These are phyloP conservation scores for Drosophila bocki DNA, from an alignment of 1,140 invertebrate species.

Conservation along the genomic window DNA sequence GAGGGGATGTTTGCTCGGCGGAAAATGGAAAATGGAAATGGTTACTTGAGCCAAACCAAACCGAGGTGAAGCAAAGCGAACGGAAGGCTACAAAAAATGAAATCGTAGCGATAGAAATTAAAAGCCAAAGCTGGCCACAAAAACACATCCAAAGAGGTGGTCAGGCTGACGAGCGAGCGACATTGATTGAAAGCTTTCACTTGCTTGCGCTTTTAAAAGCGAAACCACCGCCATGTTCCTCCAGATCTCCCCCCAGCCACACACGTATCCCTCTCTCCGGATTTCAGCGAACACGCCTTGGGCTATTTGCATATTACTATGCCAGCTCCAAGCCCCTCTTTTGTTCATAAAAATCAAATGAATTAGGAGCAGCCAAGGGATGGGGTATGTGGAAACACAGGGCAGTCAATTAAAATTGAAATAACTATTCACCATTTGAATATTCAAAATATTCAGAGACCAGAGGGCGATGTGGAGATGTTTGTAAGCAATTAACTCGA, in stretches of 20 bases:
- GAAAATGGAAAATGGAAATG: conserved; percentile 50
- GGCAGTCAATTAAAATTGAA: conserved; percentile 28
- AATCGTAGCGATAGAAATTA: conserved; percentile 70
- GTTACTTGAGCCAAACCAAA: conserved; percentile 52
- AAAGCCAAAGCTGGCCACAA: conserved; percentile 54
- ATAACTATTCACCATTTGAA: conserved; percentile 18
- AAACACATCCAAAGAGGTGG: conserved; percentile 7
- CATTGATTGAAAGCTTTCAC: conserved; percentile 79
- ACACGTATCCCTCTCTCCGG: not conserved
- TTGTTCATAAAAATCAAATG: conserved; percentile 37
- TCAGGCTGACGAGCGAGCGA: conserved; percentile 45
- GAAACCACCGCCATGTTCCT: conserved; percentile 41
- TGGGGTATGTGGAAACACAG: no score
- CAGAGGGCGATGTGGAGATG: not conserved
- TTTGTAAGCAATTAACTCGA: conserved; percentile 16
- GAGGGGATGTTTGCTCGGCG: not conserved
- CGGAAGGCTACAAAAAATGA: conserved; percentile 42
- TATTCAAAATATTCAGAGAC: conserved; percentile 2
- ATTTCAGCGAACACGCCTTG: conserved; percentile 20
- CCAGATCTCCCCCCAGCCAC: not conserved
- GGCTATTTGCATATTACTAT: conserved; percentile 66
- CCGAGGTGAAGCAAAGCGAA: conserved; percentile 1
- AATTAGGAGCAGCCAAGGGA: conserved; percentile 21
- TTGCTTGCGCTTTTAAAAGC: conserved; percentile 75
- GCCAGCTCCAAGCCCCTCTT: conserved; percentile 10